These are phyloP conservation scores for Sebastes minor DNA, from an alignment of 2,797 vertebrate genomes.

Conservation along the genomic window DNA sequence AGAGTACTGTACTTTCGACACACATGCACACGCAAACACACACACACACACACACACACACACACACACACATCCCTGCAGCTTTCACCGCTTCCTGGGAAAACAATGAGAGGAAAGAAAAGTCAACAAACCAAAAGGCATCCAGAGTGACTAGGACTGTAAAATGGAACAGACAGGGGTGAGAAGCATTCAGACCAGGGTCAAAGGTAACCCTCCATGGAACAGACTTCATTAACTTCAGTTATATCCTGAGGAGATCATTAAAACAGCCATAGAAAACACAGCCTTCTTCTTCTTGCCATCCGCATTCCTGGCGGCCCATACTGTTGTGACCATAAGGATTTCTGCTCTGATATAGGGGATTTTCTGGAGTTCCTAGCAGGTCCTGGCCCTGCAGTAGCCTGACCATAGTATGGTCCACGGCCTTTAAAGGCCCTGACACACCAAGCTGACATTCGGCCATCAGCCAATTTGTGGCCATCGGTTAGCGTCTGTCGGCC, in stretches of 20 bases:
- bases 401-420: not conserved
- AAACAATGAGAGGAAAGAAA: slow-evolving; percentile 83
- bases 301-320: slow-evolving; percentile 53
- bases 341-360: slow-evolving; percentile 33
- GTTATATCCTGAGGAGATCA: slow-evolving; percentile 75
- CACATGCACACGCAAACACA: not conserved
- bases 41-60: slow-evolving; percentile 17
- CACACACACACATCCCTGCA: slow-evolving; percentile 51
- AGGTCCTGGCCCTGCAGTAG: slow-evolving; percentile 6
- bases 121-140: slow-evolving; percentile 80
- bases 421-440: too few species aligned
- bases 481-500: too few species aligned
- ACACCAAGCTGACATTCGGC: too few species aligned
- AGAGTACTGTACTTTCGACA: slow-evolving; percentile 53
- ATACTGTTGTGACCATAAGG: slow-evolving; percentile 30
- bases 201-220: slow-evolving; percentile 73
- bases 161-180: slow-evolving; percentile 70
- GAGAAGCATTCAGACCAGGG: slow-evolving; percentile 62
- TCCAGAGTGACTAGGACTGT: slow-evolving; percentile 69
- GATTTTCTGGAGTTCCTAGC: slow-evolving; percentile 12
- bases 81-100: slow-evolving; percentile 82
- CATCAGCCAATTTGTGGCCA: too few species aligned
- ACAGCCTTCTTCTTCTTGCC: slow-evolving; percentile 32
- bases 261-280: slow-evolving; percentile 67
- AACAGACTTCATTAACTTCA: slow-evolving; percentile 76